phyloP scores from a whole-genome alignment of 2,888 invertebrate genomes.

The Theodoxus fluviatilis region DNA sequence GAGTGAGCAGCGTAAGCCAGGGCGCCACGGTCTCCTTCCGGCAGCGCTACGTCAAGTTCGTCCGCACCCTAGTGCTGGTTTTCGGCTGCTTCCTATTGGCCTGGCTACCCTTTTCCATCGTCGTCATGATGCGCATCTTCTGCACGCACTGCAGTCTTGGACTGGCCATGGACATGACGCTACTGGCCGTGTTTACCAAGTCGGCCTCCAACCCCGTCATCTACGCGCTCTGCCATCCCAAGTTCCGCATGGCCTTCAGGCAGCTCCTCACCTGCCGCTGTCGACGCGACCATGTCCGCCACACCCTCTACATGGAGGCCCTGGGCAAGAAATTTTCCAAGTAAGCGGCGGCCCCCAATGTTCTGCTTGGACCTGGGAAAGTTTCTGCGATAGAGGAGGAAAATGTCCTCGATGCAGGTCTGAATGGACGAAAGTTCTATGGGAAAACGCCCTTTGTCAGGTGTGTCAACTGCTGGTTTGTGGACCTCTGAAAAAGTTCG shows the following conservation, averaged over 20 bases:
- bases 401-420: too few relatives aligned
- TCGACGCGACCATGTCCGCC: too few relatives aligned
- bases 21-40: background rate
- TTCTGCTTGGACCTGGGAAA: too few relatives aligned
- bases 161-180: conserved; percentile 12
- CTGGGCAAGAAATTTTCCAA: too few relatives aligned
- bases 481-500: too few relatives aligned
- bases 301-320: too few relatives aligned
- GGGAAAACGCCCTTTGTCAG: too few relatives aligned
- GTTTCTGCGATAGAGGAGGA: too few relatives aligned
- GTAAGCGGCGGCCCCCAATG: too few relatives aligned
- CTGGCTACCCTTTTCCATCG: conserved; percentile 21
- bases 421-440: too few relatives aligned
- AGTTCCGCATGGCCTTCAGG: conserved; percentile 22
- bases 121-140: conserved; percentile 21
- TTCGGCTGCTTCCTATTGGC: conserved; percentile 20
- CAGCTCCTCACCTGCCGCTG: too few relatives aligned
- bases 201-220: conserved; percentile 22
- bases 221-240: conserved; percentile 22
- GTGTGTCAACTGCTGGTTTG: too few relatives aligned
- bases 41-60: background rate
- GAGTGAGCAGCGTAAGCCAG: background rate
- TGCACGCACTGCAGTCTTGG: conserved; percentile 4
- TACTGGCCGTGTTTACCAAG: conserved; percentile 21
- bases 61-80: conserved; percentile 19